Evolutionary conservation across 2,888 invertebrate genomes (phyloP).

Genomic region (Lasioglossum lativentre): DNA sequence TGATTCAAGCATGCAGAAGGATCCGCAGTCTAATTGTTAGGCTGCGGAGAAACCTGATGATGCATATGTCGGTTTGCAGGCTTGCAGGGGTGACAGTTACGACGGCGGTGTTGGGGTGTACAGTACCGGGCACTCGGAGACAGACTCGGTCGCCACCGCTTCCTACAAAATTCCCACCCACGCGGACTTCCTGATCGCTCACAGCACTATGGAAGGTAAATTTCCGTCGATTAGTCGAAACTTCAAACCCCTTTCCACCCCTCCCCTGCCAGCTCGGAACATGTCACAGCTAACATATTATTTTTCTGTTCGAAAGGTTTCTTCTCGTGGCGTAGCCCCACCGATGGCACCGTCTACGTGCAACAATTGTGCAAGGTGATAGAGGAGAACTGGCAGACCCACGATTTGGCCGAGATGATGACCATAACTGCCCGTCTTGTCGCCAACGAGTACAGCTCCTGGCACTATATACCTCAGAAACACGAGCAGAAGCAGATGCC

Average conservation of each 20-base stretch:
- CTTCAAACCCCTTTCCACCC: neutral
- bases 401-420: slow-evolving; percentile 86
- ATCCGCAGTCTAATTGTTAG: neutral
- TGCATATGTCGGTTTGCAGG: slow-evolving; percentile 77
- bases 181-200: slow-evolving; percentile 87
- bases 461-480: slow-evolving; percentile 76
- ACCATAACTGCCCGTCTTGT: slow-evolving; percentile 85
- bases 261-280: neutral
- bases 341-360: slow-evolving; percentile 87
- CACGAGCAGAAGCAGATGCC: slow-evolving; percentile 86
- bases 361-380: slow-evolving; percentile 86
- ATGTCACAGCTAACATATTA: neutral
- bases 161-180: slow-evolving; percentile 86
- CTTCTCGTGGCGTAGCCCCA: slow-evolving; percentile 86
- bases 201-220: slow-evolving; percentile 86
- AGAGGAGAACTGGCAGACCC: slow-evolving; percentile 82
- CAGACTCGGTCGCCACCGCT: slow-evolving; percentile 75
- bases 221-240: neutral
- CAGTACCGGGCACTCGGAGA: slow-evolving; percentile 75
- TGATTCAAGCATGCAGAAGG: neutral
- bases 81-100: slow-evolving; percentile 85
- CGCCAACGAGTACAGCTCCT: slow-evolving; percentile 85
- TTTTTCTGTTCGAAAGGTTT: slow-evolving; percentile 82
- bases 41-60: neutral
- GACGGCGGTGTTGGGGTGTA: slow-evolving; percentile 83